Evolutionary conservation across 2,888 invertebrate species (phyloP), one percentile per base, ranked within the genome.

Genomic region (Lithosia quadra): DNA sequence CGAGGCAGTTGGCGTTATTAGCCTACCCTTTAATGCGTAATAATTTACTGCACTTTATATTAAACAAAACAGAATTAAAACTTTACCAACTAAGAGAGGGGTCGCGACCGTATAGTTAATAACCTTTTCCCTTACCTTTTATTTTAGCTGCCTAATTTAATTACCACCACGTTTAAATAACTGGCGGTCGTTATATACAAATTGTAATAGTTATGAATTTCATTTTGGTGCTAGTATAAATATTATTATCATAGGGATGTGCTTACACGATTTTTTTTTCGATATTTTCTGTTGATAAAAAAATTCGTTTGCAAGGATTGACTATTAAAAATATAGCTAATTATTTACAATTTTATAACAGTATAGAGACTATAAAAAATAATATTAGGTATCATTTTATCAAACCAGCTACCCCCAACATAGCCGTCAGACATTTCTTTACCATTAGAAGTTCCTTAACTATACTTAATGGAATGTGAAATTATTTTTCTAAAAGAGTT

Each of bases 21-120:
- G 92, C 92, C 89, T 86, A 91, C 92, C 93, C 92, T 90, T 93
- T 92, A 93, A 93, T 92, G 90, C 88, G 90, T 91, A 90, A 93
- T 94, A 93, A 94, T 93, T 94, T 94, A 94, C 92, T 93, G 91
- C 92, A 92, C 89, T 91, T 91, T 90, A 91, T 92, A 93, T 92
- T 92, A 92, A 91, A 91, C 91, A 92, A 92, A 93, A 92, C 91
- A 91, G 88, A 90, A 91, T 93, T 92, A 91, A 92, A 93, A 93
- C 90, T 92, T 92, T 87, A 83, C 85, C 88, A 88, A 89, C 87
- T 87, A 86, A 82, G 84, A 86, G 84, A 84, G 83, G 78, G 83
- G 80, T 78, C 65, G 73, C 72, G 66, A 73, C 61, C 56, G 69
- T 78, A 81, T 81, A 80, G 80, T 81, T 81, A 81, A 80, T 80